A percentile compares a stretch with the other conserved stretches of the same genome.
Conservation (phyloP, 1,140 invertebrate genomes). For the Pissodes strobi region DNA sequence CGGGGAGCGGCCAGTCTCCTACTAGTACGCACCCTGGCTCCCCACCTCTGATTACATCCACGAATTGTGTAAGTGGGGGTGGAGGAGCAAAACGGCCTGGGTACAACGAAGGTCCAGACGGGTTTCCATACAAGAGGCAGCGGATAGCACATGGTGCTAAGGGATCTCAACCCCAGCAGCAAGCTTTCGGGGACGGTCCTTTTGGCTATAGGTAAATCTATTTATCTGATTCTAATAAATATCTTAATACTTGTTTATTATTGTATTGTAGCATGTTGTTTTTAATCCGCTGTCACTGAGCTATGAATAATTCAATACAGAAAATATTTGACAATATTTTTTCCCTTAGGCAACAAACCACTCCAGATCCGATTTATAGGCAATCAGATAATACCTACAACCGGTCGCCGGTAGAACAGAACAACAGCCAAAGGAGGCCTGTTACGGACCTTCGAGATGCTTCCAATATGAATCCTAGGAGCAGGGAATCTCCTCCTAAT, state of each 20-base stretch:
- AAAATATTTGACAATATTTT: too few relatives aligned
- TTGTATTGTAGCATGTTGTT: too few relatives aligned
- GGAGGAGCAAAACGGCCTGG: constrained; percentile 57
- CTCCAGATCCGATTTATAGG: constrained; percentile 1
- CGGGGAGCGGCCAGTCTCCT: constrained; percentile 70
- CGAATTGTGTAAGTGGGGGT: constrained; percentile 20
- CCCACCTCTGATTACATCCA: constrained; percentile 59
- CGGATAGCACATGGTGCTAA: constrained; percentile 80
- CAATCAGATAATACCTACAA: constrained; percentile 19
- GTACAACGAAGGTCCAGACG: constrained; percentile 64
- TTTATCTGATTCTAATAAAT: neutral
- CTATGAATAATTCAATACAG: too few relatives aligned
- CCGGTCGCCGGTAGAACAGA: constrained; percentile 43
- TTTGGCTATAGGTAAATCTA: constrained; percentile 16
- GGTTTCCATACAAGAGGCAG: constrained; percentile 74
- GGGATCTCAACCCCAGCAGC: constrained; percentile 17
- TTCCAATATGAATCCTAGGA: constrained; percentile 54
- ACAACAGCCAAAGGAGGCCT: constrained; percentile 50
- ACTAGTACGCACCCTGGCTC: constrained; percentile 70
- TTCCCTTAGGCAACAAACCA: constrained; percentile 14
- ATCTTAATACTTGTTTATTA: too few relatives aligned
- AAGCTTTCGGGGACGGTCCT: neutral
- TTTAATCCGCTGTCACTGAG: too few relatives aligned
- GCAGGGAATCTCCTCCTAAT: constrained; percentile 50
- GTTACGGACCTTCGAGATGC: constrained; percentile 53